Evolutionary conservation across 1,140 invertebrate species (phyloP), one percentile per base, ranked within the genome.

Genomic region (Tribolium madens): DNA sequence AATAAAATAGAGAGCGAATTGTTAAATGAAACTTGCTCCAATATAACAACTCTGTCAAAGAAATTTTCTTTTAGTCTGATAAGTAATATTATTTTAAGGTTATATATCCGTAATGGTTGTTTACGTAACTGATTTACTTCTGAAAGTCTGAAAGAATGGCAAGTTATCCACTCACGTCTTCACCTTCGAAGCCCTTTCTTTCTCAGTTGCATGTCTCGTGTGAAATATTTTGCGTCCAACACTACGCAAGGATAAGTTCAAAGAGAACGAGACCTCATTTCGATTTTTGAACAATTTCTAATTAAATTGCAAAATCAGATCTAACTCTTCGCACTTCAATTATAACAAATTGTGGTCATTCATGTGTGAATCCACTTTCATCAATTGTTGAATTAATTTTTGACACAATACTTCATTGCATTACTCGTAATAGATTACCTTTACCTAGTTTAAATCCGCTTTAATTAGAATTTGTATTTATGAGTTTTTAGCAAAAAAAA

Each of bases 151-250:
- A 57, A 18, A 57, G 52, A 57, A 18, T 57, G 10, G 14, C 52
- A n/a, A 57, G 21, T 26, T 26, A 57, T 57, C 52, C 52, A 17
- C 52, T 57, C 52, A 57, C 52, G 52, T 57, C 52, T 57, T 57
- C 52, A 57, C 52, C 52, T 57, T 57, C 52, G 18, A 3, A 57
- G 18, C 52, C 52, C 52, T 57, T 57, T 57, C 52, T 10, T n/a
- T n/a, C n/a, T n/a, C n/a, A n/a, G n/a, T n/a, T n/a, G n/a, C 52
- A 57, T 7, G 50, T 52, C 10, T 52, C 13, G 2, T 7, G 52
- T 57, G 18, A 57, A 12, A 57, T 57, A 57, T 57, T 21, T n/a
- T 10, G 17, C 52, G 0, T 57, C 18, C 10, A 14, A 18, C 2
- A 26, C 52, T 10, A 4, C 14, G n/a, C 52, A 57, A 57, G 52